Base-by-base conservation (phyloP, 2,888 invertebrate genomes). In the Drosophila testacea region DNA sequence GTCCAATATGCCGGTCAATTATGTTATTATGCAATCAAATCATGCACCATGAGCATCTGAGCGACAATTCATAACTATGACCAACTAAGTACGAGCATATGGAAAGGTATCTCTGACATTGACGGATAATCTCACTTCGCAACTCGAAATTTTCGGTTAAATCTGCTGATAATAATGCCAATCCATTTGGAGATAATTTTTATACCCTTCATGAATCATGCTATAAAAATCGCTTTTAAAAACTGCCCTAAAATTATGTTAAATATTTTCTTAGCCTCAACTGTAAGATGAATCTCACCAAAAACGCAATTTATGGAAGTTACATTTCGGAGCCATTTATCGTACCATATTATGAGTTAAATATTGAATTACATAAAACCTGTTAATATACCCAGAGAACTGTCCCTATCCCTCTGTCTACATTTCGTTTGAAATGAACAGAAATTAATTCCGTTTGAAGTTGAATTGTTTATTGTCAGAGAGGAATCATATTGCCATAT, bases 1-100 rank as follows among this genome's bases (percentile, higher is more conserved):
- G 79, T 81, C 48, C 74, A 82, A 61, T 74, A 88, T 80, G 73
- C 88, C 85, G 89, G 89, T 88, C 84, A 88, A 85, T 85, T 90
- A 86, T 73, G 73, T 81, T 69, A 88, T 85, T 89, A 85, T 90
- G 90, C 78, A 85, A 85, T 85, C 83, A 86, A 60, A 72, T 51
- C 52, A 65, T 71, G 65, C 69, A 82, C 65, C 79, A 60, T 60
- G 55, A 28, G n/a, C 57, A 59, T 28, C 54, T 47, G 16, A 27
- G 7, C 13, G 16, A 30, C 39, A 47, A 44, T 34, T 32, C 46
- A 16, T 34, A n/a, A n/a, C 11, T 41, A 34, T 11, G 4, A 11
- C 11, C 28, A 44, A 1, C 27, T 41, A 16, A 16, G 16, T 16
- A 22, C 41, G 22, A 22, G 22, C 10, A 47, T 30, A 28, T 38